Base-by-base conservation (phyloP, 92 coral and sea anemone genomes). In the Meandrina meandrites region DNA sequence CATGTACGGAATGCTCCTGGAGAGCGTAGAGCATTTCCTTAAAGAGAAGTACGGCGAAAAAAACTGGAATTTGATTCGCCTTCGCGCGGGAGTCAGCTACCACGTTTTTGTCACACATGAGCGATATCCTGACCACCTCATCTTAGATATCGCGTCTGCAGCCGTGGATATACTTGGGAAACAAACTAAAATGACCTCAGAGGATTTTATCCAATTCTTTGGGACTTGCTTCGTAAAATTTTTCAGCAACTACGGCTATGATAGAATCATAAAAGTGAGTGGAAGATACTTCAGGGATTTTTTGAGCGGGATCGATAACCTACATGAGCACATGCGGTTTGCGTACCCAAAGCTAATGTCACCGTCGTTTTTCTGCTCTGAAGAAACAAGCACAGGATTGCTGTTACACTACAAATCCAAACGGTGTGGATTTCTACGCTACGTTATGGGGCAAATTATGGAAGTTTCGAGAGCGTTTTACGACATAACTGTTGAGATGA, bases 1-100 rank as follows among this genome's bases (percentile, higher is more conserved):
- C 57, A 94, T 94, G 98, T 94, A 94, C 76, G 98, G 98, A 27
- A 94, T 94, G 98, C 81, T 94, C 50, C 67, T 94, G 67, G 98
- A 94, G 79, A 94, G 98, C 62, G 94, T 94, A 24, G 92, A 92
- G 24, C 95, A 94, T 77, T 94, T 81, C 48, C 45, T 94, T 3
- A 83, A 84, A 57, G 95, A 90, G 51, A 90, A 90, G 35, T 92
- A 94, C 78, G 95, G 98, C 76, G 98, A 94, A 71, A 89, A 87
- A 58, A 86, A 84, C 8, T 94, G 98, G 98, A 78, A 80, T 28
- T 71, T 88, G 66, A 85, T 94, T 14, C 82, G 95, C 0, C 78
- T 85, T 21, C 90, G 84, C 19, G 94, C 94, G 2, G 95, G 94
- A 27, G 84, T 93, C 2, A 88, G 80, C 53, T 87, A 89, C 45